phyloP scores from a whole-genome alignment of 2,797 vertebrate genomes.

The Varecia variegata region DNA sequence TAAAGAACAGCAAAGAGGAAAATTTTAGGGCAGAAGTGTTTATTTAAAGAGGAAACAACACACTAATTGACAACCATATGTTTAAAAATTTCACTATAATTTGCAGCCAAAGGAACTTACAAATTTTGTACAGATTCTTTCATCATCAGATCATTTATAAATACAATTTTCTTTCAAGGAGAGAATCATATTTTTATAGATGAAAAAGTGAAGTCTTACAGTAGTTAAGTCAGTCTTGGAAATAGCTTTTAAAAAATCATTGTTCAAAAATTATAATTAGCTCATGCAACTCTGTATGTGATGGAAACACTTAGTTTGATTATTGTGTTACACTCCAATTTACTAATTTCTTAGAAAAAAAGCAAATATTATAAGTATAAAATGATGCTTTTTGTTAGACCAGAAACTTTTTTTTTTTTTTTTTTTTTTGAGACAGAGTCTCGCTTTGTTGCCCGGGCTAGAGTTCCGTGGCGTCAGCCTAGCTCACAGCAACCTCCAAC shows the following conservation, averaged over 20 bases:
- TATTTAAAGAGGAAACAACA: background rate
- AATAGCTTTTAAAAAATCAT: background rate
- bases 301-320: background rate
- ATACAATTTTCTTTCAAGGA: background rate
- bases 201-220: background rate
- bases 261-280: background rate
- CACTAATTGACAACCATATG: background rate
- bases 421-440: too few species aligned
- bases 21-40: background rate
- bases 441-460: too few species aligned
- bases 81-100: background rate
- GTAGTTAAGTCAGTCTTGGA: background rate
- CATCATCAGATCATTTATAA: slow-evolving; percentile 6
- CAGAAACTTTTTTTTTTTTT: too few species aligned
- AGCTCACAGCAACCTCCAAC: too few species aligned
- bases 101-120: background rate
- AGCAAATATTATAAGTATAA: background rate
- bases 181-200: background rate
- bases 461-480: too few species aligned
- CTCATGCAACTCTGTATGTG: background rate
- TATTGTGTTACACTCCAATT: background rate
- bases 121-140: background rate
- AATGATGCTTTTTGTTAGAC: background rate
- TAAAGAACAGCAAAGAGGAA: background rate
- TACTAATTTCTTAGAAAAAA: background rate